phyloP scores from a whole-genome alignment of 2,797 vertebrate genomes.

The Oceanodroma leucorhoa region DNA sequence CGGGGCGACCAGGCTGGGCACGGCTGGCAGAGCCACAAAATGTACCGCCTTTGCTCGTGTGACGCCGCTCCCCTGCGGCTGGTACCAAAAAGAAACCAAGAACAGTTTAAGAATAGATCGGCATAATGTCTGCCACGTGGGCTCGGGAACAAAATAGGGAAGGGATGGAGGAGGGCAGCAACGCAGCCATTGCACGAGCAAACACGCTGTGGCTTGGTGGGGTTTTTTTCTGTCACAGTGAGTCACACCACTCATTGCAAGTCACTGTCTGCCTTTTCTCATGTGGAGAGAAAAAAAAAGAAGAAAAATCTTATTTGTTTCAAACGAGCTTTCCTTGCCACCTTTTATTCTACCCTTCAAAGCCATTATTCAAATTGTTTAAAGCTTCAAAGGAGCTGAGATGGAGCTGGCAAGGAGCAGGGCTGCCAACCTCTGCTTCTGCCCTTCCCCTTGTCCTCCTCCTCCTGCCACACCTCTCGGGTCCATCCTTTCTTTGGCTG shows the following conservation, averaged over 20 bases:
- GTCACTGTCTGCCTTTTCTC: not conserved
- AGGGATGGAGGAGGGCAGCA: constrained; percentile 24
- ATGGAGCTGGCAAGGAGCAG: not conserved
- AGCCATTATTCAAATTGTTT: not conserved
- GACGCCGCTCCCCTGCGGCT: not conserved
- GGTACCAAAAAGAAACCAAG: constrained; percentile 11
- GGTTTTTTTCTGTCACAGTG: not conserved
- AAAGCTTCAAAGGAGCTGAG: not conserved
- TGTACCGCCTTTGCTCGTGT: not conserved
- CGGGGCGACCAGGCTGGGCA: not conserved
- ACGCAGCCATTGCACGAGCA: not conserved
- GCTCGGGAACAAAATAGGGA: not conserved
- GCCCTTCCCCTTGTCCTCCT: not conserved
- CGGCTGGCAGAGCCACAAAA: not conserved
- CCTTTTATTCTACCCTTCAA: not conserved
- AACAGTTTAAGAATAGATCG: constrained; percentile 1
- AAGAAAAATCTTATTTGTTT: not conserved
- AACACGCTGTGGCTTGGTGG: not conserved
- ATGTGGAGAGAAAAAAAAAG: not conserved
- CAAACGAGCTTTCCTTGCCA: not conserved
- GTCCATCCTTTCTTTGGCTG: not conserved
- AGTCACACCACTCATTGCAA: not conserved
- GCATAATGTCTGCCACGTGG: not conserved
- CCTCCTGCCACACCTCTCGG: accelerated
- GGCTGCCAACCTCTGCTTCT: not conserved